These are phyloP conservation scores for Podarcis cretensis DNA, from an alignment of 2,113 vertebrate species.

Conservation along the genomic window DNA sequence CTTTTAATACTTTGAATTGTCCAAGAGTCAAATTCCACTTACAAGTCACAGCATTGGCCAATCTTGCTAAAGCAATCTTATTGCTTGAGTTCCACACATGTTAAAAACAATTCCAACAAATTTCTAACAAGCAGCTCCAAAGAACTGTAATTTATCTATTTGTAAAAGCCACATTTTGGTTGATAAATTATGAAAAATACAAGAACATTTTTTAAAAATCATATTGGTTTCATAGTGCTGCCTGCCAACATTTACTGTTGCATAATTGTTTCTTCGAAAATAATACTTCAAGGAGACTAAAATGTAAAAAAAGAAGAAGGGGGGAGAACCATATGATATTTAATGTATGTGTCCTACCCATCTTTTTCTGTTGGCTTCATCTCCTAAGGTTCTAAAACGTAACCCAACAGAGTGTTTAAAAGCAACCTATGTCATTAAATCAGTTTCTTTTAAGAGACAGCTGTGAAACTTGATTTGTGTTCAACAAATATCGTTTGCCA, in stretches of 20 bases:
- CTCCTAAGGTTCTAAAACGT: conserved; percentile 60
- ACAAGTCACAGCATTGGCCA: neutral
- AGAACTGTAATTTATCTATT: neutral
- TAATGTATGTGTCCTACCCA: conserved; percentile 24
- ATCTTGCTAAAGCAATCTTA: neutral
- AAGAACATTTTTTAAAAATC: neutral
- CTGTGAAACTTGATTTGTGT: conserved; percentile 76
- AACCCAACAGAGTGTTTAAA: conserved; percentile 65
- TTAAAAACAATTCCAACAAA: conserved; percentile 8
- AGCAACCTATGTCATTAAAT: conserved; percentile 71
- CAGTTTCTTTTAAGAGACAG: conserved; percentile 74
- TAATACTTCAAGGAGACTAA: conserved; percentile 22
- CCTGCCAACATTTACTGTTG: conserved; percentile 38
- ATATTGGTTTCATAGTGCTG: neutral
- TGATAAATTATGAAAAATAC: conserved; percentile 16
- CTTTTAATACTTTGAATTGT: neutral
- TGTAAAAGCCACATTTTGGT: neutral
- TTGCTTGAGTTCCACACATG: neutral
- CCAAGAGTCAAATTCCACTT: neutral
- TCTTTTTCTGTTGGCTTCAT: conserved; percentile 44
- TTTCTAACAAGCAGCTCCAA: neutral
- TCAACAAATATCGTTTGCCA: conserved; percentile 74
- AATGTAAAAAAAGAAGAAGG: neutral
- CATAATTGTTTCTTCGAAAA: neutral
- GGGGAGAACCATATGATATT: neutral